Evolutionary conservation across 2,888 invertebrate genomes (phyloP).

Genomic region (Bellardia pandia): DNA sequence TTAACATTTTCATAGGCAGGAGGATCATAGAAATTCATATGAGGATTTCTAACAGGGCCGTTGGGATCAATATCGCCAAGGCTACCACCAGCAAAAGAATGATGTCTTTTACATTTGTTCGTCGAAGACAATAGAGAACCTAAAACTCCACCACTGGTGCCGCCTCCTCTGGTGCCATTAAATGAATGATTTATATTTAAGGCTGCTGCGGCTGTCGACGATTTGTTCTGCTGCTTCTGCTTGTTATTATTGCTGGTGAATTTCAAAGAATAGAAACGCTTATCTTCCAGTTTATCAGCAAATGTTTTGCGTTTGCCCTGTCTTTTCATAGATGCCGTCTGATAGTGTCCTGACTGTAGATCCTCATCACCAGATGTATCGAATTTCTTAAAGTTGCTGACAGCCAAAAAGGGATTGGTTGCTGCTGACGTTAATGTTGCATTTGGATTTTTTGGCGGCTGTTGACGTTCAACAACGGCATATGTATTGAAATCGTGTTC

Average conservation of each 20-base stretch:
- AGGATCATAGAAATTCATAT: constrained; percentile 82
- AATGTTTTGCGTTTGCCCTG: constrained; percentile 76
- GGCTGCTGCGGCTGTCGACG: constrained; percentile 56
- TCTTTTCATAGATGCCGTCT: constrained; percentile 78
- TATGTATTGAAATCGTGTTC: constrained; percentile 81
- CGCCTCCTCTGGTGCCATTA: constrained; percentile 18
- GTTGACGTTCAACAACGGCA: constrained; percentile 79
- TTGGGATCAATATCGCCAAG: constrained; percentile 81
- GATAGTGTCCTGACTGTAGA: constrained; percentile 56
- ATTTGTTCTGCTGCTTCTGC: constrained; percentile 60
- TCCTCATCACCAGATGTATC: constrained; percentile 75
- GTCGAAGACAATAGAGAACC: constrained; percentile 45
- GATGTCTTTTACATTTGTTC: constrained; percentile 83
- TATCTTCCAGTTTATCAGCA: constrained; percentile 79
- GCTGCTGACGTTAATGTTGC: constrained; percentile 74
- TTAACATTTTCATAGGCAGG: constrained; percentile 87
- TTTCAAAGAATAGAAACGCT: constrained; percentile 84
- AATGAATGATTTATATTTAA: constrained; percentile 74
- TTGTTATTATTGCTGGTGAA: constrained; percentile 77
- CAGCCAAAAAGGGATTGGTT: constrained; percentile 82
- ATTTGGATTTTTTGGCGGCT: constrained; percentile 55
- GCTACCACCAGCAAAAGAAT: constrained; percentile 83
- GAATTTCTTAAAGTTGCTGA: constrained; percentile 82
- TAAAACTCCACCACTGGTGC: constrained; percentile 61
- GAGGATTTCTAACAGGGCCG: constrained; percentile 74